Conservation (phyloP, 2,888 invertebrate genomes). For the Nomada goodeniana region DNA sequence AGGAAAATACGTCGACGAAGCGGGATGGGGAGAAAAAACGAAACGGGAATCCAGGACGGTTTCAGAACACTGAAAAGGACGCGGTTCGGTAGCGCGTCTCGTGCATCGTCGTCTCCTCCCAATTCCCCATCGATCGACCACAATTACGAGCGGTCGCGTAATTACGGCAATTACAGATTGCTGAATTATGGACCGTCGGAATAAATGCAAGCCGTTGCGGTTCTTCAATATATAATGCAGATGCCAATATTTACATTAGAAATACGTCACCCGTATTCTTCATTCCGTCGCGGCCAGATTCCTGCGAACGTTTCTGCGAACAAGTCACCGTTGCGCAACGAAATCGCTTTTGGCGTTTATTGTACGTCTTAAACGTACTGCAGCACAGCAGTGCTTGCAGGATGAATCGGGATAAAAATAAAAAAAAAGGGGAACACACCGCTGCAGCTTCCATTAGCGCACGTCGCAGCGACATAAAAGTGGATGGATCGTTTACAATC, state of each 20-base stretch:
- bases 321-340: neutral
- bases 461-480: too few relatives aligned
- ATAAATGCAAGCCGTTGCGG: constrained; percentile 73
- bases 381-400: too few relatives aligned
- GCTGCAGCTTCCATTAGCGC: neutral
- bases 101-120: constrained; percentile 8
- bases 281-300: constrained; percentile 35
- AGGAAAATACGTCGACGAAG: constrained; percentile 17
- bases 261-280: constrained; percentile 46
- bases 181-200: constrained; percentile 78
- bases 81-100: neutral
- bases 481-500: constrained; percentile 3
- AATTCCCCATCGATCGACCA: constrained; percentile 36
- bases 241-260: constrained; percentile 16
- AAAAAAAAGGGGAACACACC: neutral
- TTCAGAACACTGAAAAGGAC: neutral
- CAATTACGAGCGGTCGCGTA: constrained; percentile 66
- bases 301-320: neutral
- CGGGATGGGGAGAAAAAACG: neutral
- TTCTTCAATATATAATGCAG: constrained; percentile 9
- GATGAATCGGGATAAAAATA: neutral
- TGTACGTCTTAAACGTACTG: neutral
- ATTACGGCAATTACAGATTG: constrained; percentile 78
- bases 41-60: neutral
- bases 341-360: neutral